Conservation (phyloP, 2,113 vertebrate species). For the Tyto alba region DNA sequence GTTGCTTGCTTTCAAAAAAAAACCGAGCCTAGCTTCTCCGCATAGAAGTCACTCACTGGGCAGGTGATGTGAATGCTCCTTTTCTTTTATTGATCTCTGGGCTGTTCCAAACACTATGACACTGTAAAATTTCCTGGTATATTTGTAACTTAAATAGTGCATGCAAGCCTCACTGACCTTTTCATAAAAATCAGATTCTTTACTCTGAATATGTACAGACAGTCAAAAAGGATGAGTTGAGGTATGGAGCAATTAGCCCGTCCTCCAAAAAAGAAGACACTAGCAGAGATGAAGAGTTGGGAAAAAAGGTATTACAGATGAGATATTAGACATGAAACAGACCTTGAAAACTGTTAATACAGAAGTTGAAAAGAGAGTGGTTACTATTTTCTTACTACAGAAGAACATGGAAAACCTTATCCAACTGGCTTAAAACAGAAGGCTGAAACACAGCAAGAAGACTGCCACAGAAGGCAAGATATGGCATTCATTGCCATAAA, state of each 20-base stretch:
- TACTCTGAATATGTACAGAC: neutral
- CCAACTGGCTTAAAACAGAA: neutral
- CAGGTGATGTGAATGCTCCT: slow-evolving; percentile 35
- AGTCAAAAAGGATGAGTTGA: neutral
- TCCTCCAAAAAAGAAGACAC: neutral
- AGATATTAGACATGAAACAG: neutral
- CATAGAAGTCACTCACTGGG: neutral
- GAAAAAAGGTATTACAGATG: neutral
- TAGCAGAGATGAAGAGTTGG: neutral
- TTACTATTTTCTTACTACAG: neutral
- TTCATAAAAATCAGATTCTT: neutral
- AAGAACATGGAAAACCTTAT: neutral
- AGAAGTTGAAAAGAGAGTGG: neutral
- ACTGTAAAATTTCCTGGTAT: neutral
- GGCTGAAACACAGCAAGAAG: neutral
- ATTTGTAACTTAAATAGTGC: neutral
- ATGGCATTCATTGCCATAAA: neutral
- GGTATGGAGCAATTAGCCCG: neutral
- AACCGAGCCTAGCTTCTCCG: neutral
- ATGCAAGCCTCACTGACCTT: neutral
- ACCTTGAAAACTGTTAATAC: neutral
- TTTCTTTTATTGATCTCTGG: neutral
- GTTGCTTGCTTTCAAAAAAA: neutral
- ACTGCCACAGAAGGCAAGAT: neutral
- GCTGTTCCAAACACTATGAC: neutral